phyloP scores from a whole-genome alignment of 2,113 vertebrate species.

The Mustela nigripes region DNA sequence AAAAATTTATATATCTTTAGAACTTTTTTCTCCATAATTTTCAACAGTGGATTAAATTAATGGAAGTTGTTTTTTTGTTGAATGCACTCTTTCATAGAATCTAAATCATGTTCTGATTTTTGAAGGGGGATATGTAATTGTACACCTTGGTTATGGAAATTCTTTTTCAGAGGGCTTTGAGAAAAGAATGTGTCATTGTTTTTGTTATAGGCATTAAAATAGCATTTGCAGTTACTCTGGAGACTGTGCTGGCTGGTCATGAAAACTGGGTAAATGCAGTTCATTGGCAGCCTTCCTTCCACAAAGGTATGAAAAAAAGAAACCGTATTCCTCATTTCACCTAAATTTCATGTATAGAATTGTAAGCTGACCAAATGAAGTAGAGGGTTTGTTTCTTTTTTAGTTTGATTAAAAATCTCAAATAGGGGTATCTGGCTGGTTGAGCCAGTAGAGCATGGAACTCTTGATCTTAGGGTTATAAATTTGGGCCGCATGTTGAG shows the following conservation, averaged over 20 bases:
- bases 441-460: not conserved
- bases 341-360: not conserved
- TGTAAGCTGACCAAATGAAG: not conserved
- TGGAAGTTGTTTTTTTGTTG: conserved; percentile 9
- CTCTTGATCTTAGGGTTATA: not conserved
- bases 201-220: conserved; percentile 84
- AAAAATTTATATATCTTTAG: conserved; percentile 8
- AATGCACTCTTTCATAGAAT: not conserved
- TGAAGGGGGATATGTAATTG: not conserved
- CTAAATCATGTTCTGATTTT: conserved; percentile 9
- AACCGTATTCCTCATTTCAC: not conserved
- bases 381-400: not conserved
- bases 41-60: not conserved
- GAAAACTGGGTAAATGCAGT: conserved; percentile 97
- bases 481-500: not conserved
- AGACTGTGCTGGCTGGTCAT: conserved; percentile 96
- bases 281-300: conserved; percentile 95
- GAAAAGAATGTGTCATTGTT: conserved; percentile 62
- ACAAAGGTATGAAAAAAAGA: conserved; percentile 89
- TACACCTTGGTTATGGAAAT: not conserved
- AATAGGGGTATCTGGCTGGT: not conserved
- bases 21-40: conserved; percentile 39
- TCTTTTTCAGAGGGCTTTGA: conserved; percentile 22
- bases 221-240: conserved; percentile 92
- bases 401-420: not conserved